A percentile compares a stretch with the other conserved stretches of the same genome.
phyloP scores from a whole-genome alignment of 2,888 invertebrate species.

The Spicauda simplicius region DNA sequence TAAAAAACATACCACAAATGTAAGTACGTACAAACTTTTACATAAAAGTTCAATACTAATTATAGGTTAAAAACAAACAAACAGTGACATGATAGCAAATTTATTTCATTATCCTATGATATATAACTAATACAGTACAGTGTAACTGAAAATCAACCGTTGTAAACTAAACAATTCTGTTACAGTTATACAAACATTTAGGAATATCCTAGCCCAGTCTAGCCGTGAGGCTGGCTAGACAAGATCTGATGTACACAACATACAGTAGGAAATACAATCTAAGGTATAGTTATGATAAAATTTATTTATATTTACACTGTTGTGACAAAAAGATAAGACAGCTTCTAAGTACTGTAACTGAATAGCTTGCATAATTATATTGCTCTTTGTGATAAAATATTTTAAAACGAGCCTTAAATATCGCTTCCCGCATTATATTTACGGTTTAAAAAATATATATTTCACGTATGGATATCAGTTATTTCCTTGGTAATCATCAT shows the following conservation, averaged over 20 bases:
- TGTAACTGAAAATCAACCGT: conserved; percentile 56
- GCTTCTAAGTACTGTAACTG: background rate
- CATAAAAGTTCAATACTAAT: background rate
- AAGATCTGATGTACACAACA: conserved; percentile 2
- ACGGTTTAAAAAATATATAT: no score
- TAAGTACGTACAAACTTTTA: no score
- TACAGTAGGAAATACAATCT: background rate
- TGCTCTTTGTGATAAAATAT: background rate
- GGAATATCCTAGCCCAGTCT: conserved; percentile 22
- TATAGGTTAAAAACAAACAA: conserved; percentile 47
- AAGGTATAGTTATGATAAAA: conserved; percentile 9
- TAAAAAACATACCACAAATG: no score
- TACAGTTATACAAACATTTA: conserved; percentile 25
- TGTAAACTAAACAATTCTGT: conserved; percentile 53
- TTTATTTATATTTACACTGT: conserved; percentile 20
- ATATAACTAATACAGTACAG: conserved; percentile 59
- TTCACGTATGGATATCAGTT: no score
- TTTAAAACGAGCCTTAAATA: background rate
- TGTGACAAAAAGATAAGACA: conserved; percentile 19
- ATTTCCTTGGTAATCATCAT: no score
- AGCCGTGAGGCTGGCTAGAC: background rate
- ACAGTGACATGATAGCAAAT: conserved; percentile 75
- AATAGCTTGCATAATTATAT: background rate
- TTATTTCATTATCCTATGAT: conserved; percentile 73
- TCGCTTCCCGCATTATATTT: background rate